Evolutionary conservation across 2,113 vertebrate species (phyloP).

Genomic region (Dipodomys spectabilis): DNA sequence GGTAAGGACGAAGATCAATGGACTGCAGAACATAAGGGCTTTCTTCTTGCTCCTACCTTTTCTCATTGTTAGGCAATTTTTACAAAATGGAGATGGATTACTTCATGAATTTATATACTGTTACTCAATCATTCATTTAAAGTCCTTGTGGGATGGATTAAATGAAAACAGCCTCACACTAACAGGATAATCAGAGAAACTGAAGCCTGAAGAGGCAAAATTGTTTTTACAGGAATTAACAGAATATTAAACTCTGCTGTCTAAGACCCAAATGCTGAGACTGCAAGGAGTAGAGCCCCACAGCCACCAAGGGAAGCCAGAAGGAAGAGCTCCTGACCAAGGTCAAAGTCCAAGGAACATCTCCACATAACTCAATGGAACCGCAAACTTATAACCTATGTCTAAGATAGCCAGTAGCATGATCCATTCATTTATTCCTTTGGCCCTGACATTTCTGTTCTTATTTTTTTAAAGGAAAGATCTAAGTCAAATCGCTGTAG

Average conservation of each 20-base stretch:
- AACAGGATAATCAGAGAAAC: not conserved
- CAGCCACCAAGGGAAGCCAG: not conserved
- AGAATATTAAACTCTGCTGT: not conserved
- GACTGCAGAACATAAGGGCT: not conserved
- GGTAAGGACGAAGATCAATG: too few relatives aligned
- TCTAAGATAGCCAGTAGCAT: constrained; percentile 25
- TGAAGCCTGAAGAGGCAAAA: not conserved
- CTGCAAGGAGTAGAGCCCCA: not conserved
- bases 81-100: not conserved
- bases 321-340: not conserved
- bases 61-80: not conserved
- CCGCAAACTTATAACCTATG: not conserved
- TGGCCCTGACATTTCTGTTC: constrained; percentile 47
- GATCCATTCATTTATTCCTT: constrained; percentile 30
- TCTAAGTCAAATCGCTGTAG: not conserved
- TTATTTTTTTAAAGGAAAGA: not conserved
- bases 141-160: not conserved
- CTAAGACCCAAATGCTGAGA: too few relatives aligned
- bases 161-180: not conserved
- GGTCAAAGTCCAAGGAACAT: not conserved
- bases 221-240: not conserved
- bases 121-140: not conserved
- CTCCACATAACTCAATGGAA: not conserved
- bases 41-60: not conserved
- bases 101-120: not conserved